Evolutionary conservation across 2,888 invertebrate species (phyloP).

Genomic region (Spisula solida): DNA sequence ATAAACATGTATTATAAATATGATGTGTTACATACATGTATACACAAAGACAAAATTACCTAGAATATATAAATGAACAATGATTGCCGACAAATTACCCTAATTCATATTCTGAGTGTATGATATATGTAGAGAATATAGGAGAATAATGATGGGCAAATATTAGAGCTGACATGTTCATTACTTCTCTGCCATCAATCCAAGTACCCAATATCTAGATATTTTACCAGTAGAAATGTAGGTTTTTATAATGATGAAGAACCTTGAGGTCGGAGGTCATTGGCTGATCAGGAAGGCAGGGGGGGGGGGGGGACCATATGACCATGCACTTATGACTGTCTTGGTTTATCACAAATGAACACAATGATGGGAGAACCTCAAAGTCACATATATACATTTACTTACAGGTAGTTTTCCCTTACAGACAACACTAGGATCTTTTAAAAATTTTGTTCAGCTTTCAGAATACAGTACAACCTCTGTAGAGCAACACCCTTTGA

Average conservation of each 20-base stretch:
- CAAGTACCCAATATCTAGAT: background rate
- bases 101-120: background rate
- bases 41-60: background rate
- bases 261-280: no score
- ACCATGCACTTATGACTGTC: no score
- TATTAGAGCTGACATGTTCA: conserved; percentile 1
- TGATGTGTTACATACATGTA: no score
- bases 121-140: background rate
- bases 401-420: background rate
- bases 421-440: background rate
- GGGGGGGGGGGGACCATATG: background rate
- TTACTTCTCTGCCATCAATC: background rate
- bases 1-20: no score
- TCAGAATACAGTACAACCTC: background rate
- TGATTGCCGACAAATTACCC: background rate
- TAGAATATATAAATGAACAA: background rate
- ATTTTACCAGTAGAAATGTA: no score
- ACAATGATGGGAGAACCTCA: no score
- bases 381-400: no score
- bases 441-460: background rate
- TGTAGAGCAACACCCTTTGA: no score
- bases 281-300: background rate
- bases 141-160: background rate
- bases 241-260: no score
- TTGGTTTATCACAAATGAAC: no score